Evolutionary conservation across 1,140 invertebrate species (phyloP).

Genomic region (Nymphalis io): DNA sequence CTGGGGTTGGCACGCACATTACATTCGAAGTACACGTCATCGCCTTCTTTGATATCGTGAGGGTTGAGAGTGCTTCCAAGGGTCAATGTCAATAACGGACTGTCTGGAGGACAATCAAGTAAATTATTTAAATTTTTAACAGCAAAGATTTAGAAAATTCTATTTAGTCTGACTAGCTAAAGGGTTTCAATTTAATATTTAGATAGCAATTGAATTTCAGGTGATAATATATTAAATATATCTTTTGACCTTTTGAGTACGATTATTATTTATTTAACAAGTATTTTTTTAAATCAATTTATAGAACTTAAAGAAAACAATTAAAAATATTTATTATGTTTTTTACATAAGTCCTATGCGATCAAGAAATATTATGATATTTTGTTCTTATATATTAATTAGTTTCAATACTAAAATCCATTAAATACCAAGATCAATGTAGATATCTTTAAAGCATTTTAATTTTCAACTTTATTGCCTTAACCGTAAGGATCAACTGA

Average conservation of each 20-base stretch:
- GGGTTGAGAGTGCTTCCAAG: constrained; percentile 92
- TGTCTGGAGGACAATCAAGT: constrained; percentile 83
- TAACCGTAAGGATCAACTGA: background rate
- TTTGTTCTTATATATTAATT: too few species aligned
- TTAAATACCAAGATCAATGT: too few species aligned
- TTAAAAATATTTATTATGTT: too few species aligned
- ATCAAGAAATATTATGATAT: too few species aligned
- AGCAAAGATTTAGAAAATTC: background rate
- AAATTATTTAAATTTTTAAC: constrained; percentile 17
- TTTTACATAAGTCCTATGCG: too few species aligned
- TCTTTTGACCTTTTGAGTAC: too few species aligned
- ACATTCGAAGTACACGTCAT: constrained; percentile 95
- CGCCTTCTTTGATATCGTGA: constrained; percentile 94
- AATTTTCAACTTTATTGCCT: background rate
- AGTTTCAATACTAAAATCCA: too few species aligned
- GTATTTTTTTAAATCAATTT: too few species aligned
- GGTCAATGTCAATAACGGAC: constrained; percentile 90
- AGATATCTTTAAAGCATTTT: background rate
- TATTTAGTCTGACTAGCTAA: background rate
- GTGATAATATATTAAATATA: too few species aligned
- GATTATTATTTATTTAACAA: too few species aligned
- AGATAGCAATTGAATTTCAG: background rate
- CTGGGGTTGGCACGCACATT: constrained; percentile 92
- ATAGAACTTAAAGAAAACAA: too few species aligned
- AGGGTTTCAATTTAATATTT: background rate